phyloP scores from a whole-genome alignment of 2,888 invertebrate genomes.

The Lymantria monacha region DNA sequence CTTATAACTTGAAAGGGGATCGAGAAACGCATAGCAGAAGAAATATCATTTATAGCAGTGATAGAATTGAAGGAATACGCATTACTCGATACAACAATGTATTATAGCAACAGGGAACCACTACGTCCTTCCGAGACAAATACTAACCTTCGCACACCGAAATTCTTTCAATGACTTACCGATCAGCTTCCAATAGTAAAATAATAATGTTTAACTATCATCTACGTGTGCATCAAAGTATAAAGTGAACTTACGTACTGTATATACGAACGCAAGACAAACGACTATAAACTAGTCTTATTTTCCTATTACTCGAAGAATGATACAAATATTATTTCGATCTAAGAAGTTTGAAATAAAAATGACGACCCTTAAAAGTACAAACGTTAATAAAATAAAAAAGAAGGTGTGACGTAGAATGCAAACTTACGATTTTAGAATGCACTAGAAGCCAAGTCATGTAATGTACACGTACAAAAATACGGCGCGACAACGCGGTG shows the following conservation, averaged over 20 bases:
- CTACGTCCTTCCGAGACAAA: constrained; percentile 49
- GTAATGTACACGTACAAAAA: constrained; percentile 66
- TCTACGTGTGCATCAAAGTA: constrained; percentile 76
- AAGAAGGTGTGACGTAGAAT: constrained; percentile 61
- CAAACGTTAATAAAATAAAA: constrained; percentile 65
- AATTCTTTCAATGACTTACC: constrained; percentile 68
- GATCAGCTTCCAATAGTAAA: constrained; percentile 73
- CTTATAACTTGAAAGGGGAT: constrained; percentile 27
- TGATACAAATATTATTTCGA: constrained; percentile 48
- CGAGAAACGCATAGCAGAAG: constrained; percentile 43
- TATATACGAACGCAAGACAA: constrained; percentile 69
- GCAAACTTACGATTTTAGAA: constrained; percentile 63
- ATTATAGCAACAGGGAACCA: constrained; percentile 45
- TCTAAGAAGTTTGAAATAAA: constrained; percentile 56
- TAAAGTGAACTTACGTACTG: constrained; percentile 76
- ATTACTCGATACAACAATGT: constrained; percentile 36
- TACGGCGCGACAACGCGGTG: constrained; percentile 67
- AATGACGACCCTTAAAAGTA: constrained; percentile 61
- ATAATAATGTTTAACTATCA: constrained; percentile 66
- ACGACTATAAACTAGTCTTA: constrained; percentile 75
- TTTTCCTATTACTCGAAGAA: constrained; percentile 68
- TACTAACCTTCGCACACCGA: constrained; percentile 64
- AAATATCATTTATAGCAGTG: constrained; percentile 36
- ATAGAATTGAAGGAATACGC: constrained; percentile 39
- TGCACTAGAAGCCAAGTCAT: constrained; percentile 75